phyloP scores from a whole-genome alignment of 1,140 invertebrate genomes.

The Amphibalanus amphitrite region DNA sequence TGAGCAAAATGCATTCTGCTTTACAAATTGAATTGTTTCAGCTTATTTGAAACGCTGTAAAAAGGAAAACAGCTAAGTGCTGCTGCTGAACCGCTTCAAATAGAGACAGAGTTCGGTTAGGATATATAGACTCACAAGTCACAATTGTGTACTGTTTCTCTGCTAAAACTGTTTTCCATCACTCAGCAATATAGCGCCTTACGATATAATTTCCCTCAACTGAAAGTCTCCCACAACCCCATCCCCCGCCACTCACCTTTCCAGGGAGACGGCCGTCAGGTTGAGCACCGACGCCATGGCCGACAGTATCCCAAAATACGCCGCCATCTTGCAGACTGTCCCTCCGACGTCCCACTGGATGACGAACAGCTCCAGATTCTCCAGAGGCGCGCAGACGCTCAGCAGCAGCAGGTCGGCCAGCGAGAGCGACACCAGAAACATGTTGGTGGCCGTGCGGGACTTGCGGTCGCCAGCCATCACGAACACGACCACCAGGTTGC shows the following conservation, averaged over 20 bases:
- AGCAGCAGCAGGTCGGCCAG: constrained; percentile 29
- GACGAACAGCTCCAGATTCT: constrained; percentile 27
- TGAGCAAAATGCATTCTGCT: too few relatives aligned
- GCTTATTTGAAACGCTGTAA: too few relatives aligned
- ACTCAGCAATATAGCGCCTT: too few relatives aligned
- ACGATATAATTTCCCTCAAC: too few relatives aligned
- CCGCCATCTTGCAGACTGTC: constrained; percentile 26
- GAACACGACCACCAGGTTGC: constrained; percentile 21
- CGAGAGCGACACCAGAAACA: constrained; percentile 26
- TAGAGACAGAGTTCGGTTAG: too few relatives aligned
- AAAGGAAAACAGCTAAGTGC: too few relatives aligned
- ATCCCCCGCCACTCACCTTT: constrained; percentile 24
- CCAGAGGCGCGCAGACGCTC: constrained; percentile 27
- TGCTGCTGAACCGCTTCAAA: too few relatives aligned
- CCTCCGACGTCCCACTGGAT: constrained; percentile 24
- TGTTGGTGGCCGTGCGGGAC: constrained; percentile 16
- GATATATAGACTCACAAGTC: too few relatives aligned
- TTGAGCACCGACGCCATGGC: constrained; percentile 28
- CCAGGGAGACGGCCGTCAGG: constrained; percentile 27
- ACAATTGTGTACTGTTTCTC: too few relatives aligned
- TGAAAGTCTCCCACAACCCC: too few relatives aligned
- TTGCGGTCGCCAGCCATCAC: constrained; percentile 20
- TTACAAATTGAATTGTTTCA: too few relatives aligned
- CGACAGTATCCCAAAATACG: constrained; percentile 26
- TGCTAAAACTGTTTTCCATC: too few relatives aligned